Percentiles rank a stretch among this genome's conserved stretches.
phyloP scores from a whole-genome alignment of 35 echinoderm and acorn worm genomes.

The Apostichopus californicus region DNA sequence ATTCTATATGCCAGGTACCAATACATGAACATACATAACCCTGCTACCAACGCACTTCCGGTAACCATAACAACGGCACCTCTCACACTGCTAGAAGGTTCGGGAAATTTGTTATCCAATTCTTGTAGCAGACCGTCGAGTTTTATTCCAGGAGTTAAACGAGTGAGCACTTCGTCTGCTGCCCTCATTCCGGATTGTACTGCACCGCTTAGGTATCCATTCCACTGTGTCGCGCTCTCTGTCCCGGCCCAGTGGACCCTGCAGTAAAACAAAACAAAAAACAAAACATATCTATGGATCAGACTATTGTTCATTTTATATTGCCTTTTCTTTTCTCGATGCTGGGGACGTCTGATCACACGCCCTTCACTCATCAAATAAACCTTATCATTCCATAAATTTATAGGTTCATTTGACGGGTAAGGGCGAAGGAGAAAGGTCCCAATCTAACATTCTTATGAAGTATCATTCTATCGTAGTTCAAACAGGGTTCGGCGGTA shows the following conservation, averaged over 20 bases:
- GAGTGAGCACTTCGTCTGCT: constrained; percentile 74
- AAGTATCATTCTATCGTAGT: too few relatives aligned
- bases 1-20: background rate
- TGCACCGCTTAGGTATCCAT: constrained; percentile 88
- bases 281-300: too few relatives aligned
- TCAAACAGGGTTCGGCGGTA: too few relatives aligned
- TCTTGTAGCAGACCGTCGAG: constrained; percentile 45
- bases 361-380: too few relatives aligned
- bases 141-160: constrained; percentile 41
- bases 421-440: too few relatives aligned
- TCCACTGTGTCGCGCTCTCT: constrained; percentile 80
- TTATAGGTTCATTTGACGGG: too few relatives aligned
- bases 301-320: too few relatives aligned
- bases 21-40: background rate
- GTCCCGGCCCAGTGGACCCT: constrained; percentile 98
- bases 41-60: background rate
- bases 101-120: constrained; percentile 50
- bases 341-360: too few relatives aligned
- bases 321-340: too few relatives aligned
- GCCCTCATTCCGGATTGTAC: constrained; percentile 90
- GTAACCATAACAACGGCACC: background rate
- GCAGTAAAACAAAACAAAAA: background rate
- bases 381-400: too few relatives aligned
- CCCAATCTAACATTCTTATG: too few relatives aligned
- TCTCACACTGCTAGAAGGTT: background rate